Conservation (phyloP, 2,888 invertebrate genomes). For the Campoplex nolae region DNA sequence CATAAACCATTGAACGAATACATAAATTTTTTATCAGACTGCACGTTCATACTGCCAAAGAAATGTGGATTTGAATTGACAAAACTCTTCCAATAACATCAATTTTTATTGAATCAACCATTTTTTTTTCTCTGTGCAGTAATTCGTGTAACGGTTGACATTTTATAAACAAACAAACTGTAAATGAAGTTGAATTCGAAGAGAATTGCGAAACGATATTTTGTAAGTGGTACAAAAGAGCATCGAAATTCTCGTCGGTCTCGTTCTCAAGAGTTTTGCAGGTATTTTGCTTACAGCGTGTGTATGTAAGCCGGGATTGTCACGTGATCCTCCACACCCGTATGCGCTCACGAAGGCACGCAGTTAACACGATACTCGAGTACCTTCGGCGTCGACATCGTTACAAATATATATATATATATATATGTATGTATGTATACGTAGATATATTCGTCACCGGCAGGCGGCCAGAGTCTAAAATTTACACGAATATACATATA, state of each 20-base stretch:
- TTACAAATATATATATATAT: neutral
- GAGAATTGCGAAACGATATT: conserved; percentile 4
- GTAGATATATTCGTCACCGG: conserved; percentile 6
- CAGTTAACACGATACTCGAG: conserved; percentile 56
- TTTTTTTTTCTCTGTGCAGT: no score
- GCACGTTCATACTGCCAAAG: no score
- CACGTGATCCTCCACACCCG: conserved; percentile 56
- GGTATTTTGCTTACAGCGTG: conserved; percentile 22
- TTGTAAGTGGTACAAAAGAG: neutral
- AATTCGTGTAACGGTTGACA: conserved; percentile 3
- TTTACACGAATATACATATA: neutral
- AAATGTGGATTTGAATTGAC: no score
- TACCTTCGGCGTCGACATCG: conserved; percentile 40
- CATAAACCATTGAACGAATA: no score
- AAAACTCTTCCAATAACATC: no score
- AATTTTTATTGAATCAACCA: no score
- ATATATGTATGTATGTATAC: no score
- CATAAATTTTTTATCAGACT: no score
- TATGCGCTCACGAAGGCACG: conserved; percentile 39
- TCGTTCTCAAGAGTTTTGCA: conserved; percentile 18
- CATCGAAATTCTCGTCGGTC: conserved; percentile 40
- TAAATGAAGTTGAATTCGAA: neutral
- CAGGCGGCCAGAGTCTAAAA: conserved; percentile 25
- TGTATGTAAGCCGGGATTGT: conserved; percentile 50
- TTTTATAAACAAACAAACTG: neutral